phyloP scores from a whole-genome alignment of 2,113 vertebrate genomes.

The Ophiodon elongatus region DNA sequence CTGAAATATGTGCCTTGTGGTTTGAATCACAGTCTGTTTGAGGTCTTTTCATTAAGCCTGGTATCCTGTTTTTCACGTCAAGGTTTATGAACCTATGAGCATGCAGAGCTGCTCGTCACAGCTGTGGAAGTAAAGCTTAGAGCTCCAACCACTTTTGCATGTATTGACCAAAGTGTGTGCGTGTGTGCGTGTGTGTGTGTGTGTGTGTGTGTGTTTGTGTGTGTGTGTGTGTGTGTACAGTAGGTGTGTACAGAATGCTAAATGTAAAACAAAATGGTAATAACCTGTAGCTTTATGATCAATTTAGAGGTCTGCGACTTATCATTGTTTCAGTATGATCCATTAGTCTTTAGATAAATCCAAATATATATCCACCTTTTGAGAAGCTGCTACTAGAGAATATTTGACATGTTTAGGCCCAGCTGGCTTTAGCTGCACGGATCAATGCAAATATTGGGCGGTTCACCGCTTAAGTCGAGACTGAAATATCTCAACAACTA shows the following conservation, averaged over 20 bases:
- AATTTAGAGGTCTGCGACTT: not conserved
- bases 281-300: not conserved
- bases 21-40: too few species aligned
- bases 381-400: not conserved
- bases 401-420: not conserved
- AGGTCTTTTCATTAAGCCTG: too few species aligned
- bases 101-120: too few species aligned
- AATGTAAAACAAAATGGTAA: not conserved
- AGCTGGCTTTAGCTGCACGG: not conserved
- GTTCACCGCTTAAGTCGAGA: not conserved
- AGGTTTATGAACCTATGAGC: too few species aligned
- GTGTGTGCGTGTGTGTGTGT: too few species aligned
- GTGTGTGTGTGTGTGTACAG: not conserved
- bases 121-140: too few species aligned
- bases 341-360: not conserved
- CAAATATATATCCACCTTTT: not conserved
- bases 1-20: too few species aligned
- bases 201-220: too few species aligned
- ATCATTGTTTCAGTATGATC: not conserved
- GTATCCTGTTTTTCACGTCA: too few species aligned
- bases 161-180: too few species aligned
- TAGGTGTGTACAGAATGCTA: not conserved
- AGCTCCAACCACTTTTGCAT: too few species aligned
- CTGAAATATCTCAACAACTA: not conserved
- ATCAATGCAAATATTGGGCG: not conserved